Evolutionary conservation across 1,140 invertebrate genomes (phyloP).

Genomic region (Cydia fagiglandana): DNA sequence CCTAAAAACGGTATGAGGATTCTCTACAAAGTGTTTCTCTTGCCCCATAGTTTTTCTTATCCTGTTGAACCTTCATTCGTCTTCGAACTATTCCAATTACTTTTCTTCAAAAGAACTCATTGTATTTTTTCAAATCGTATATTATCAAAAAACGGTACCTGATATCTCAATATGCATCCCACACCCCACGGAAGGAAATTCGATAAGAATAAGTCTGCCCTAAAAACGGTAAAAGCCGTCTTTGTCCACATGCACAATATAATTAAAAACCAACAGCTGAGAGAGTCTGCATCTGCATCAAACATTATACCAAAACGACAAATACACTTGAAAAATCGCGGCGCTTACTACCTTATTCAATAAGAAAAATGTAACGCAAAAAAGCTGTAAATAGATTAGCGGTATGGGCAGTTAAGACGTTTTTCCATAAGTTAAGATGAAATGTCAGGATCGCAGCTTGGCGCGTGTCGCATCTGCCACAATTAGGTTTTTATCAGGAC

Average conservation of each 20-base stretch:
- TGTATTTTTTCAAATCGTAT: background rate
- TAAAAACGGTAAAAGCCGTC: slow-evolving; percentile 7
- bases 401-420: background rate
- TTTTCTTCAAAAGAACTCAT: background rate
- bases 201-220: background rate
- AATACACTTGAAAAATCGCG: background rate
- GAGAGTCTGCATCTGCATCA: background rate
- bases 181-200: background rate
- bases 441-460: background rate
- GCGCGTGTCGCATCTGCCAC: background rate
- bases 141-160: background rate
- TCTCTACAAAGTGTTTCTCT: too few species aligned
- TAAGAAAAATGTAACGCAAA: background rate
- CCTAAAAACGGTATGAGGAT: too few species aligned
- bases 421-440: background rate
- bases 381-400: background rate
- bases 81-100: too few species aligned
- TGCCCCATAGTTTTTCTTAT: too few species aligned
- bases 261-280: background rate
- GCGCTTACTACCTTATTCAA: background rate
- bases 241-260: background rate
- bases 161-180: background rate
- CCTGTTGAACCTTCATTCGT: too few species aligned
- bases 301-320: background rate
- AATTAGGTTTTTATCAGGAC: slow-evolving; percentile 1